phyloP scores from a whole-genome alignment of 2,888 invertebrate species.

The Dasysyrphus tricinctus region DNA sequence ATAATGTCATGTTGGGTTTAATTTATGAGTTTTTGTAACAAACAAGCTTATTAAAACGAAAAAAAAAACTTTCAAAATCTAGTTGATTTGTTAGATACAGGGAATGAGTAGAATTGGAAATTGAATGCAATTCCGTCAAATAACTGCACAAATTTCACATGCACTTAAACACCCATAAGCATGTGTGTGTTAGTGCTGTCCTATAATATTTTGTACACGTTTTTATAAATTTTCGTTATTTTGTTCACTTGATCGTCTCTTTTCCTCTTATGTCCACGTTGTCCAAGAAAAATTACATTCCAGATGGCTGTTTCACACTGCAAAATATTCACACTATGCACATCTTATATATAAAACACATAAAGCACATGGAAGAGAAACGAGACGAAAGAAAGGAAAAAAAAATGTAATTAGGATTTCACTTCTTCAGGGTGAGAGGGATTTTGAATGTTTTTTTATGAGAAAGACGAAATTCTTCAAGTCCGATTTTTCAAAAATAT shows the following conservation, averaged over 20 bases:
- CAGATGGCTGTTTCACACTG: conserved; percentile 15
- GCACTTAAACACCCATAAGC: neutral
- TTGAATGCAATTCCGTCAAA: conserved; percentile 54
- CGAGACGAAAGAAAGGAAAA: conserved; percentile 5
- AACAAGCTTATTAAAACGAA: too few species aligned
- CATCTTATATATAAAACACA: conserved; percentile 13
- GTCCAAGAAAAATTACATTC: neutral
- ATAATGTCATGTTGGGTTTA: too few species aligned
- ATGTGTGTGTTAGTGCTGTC: neutral
- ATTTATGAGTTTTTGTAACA: too few species aligned
- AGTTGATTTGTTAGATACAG: too few species aligned
- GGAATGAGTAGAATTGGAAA: neutral
- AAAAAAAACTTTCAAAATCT: too few species aligned
- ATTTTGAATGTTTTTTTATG: conserved; percentile 5
- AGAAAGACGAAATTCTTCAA: neutral
- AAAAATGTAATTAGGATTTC: conserved; percentile 24
- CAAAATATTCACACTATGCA: conserved; percentile 26
- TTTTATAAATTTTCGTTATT: neutral
- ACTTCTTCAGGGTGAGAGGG: conserved; percentile 2
- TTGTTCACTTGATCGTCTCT: neutral
- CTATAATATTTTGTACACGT: neutral
- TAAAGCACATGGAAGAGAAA: conserved; percentile 29
- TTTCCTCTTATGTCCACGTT: conserved; percentile 7
- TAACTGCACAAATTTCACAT: conserved; percentile 46
- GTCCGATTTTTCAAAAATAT: neutral